Percentiles rank a stretch among this genome's conserved stretches.
These are phyloP conservation scores for Zhengitettix transpicula DNA, from an alignment of 2,888 invertebrate species.

Conservation along the genomic window DNA sequence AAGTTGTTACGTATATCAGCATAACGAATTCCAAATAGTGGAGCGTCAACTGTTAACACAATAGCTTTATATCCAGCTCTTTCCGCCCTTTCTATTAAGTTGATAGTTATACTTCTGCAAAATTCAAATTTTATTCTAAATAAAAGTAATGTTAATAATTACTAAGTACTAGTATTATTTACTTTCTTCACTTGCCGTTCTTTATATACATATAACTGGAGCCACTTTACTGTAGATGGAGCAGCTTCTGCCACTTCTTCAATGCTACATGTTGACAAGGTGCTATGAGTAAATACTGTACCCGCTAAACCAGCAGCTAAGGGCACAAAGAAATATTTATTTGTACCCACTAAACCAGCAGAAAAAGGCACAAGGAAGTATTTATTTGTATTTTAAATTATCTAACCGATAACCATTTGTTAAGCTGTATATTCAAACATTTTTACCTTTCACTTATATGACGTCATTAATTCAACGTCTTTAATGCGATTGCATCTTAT, in stretches of 20 bases:
- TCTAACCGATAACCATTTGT: no score
- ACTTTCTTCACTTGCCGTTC: constrained; percentile 38
- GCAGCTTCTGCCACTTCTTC: constrained; percentile 72
- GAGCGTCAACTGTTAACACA: constrained; percentile 78
- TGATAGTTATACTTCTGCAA: constrained; percentile 45
- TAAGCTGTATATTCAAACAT: no score
- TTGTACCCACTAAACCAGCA: no score
- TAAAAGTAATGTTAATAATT: not conserved
- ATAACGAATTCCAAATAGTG: constrained; percentile 65
- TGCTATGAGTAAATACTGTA: constrained; percentile 67
- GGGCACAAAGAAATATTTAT: constrained; percentile 12
- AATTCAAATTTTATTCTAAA: not conserved
- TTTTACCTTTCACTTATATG: no score
- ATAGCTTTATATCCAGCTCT: constrained; percentile 70
- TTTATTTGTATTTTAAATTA: no score
- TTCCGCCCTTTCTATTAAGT: constrained; percentile 62
- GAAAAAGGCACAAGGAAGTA: no score
- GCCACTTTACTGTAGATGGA: constrained; percentile 66
- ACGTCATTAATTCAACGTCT: no score
- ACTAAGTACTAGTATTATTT: not conserved
- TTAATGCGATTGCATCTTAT: no score
- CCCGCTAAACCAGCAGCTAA: constrained; percentile 61
- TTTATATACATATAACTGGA: constrained; percentile 80
- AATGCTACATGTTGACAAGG: constrained; percentile 69
- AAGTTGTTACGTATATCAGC: constrained; percentile 76